Conservation (phyloP, 2,797 vertebrate species). For the Platyrinchus mystaceus region DNA sequence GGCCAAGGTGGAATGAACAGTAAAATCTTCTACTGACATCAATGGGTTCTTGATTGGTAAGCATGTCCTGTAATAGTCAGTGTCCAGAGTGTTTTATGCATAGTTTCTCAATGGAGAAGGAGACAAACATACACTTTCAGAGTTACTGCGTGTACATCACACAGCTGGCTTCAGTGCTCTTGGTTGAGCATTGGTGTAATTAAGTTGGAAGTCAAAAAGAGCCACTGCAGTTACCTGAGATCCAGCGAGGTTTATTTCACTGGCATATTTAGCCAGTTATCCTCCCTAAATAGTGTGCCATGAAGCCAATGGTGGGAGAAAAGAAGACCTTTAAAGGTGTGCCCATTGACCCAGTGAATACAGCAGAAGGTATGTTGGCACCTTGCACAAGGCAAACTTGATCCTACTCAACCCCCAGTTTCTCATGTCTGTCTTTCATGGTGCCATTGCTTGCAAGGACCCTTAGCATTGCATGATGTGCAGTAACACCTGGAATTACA, state of each 20-base stretch:
- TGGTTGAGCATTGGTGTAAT: neutral
- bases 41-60: neutral
- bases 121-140: neutral
- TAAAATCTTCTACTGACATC: neutral
- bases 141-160: fast-evolving
- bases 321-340: neutral
- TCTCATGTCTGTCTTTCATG: neutral
- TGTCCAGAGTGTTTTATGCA: neutral
- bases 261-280: neutral
- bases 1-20: neutral
- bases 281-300: neutral
- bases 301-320: neutral
- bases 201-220: neutral
- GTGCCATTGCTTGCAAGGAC: neutral
- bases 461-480: neutral
- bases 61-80: neutral
- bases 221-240: neutral
- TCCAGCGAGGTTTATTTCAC: neutral
- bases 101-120: neutral
- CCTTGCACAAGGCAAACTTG: neutral
- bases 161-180: neutral
- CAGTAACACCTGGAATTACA: neutral
- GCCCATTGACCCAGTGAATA: neutral
- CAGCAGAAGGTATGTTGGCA: neutral
- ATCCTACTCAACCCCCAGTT: neutral